phyloP scores from a whole-genome alignment of 2,797 vertebrate species.

The Scomberomorus guttatus region DNA sequence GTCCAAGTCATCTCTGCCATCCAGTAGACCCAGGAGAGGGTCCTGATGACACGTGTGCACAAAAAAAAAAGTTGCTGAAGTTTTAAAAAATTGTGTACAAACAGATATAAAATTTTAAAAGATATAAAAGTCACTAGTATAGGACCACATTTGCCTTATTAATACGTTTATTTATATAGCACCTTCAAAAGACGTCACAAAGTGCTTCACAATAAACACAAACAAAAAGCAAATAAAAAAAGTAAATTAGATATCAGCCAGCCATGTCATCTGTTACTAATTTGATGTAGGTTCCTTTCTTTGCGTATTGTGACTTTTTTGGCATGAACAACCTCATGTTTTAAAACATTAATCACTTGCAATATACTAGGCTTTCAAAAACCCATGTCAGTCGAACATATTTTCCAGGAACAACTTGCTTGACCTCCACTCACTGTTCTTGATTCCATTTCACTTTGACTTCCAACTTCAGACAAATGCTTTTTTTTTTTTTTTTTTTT shows the following conservation, averaged over 20 bases:
- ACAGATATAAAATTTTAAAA: neutral
- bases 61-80: constrained; percentile 1
- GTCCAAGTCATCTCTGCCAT: constrained; percentile 94
- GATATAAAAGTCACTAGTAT: no score
- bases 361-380: neutral
- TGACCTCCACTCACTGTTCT: no score
- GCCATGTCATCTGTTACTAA: neutral
- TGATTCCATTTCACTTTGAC: no score
- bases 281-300: neutral
- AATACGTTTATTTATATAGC: no score
- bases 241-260: no score
- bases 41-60: constrained; percentile 83
- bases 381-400: neutral
- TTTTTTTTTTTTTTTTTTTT: no score
- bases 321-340: neutral
- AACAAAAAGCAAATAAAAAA: no score
- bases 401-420: neutral
- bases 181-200: no score
- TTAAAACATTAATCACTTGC: neutral
- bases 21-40: constrained; percentile 92
- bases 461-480: no score
- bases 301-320: neutral
- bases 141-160: neutral
- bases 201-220: no score
- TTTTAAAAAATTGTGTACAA: neutral